phyloP scores from a whole-genome alignment of 1,140 invertebrate genomes.

The Magallana angulata region DNA sequence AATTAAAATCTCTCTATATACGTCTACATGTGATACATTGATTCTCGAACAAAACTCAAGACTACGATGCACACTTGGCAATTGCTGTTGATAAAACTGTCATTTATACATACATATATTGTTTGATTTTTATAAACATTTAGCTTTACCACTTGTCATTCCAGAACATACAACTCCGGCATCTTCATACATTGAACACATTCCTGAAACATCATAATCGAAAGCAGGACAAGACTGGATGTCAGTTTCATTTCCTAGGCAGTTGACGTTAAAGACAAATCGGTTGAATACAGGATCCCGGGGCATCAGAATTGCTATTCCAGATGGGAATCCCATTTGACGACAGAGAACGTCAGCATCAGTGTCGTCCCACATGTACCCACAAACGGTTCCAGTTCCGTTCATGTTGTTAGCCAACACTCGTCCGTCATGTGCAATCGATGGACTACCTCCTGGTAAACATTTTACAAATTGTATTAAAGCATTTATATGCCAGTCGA shows the following conservation, averaged over 20 bases:
- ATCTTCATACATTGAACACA: neutral
- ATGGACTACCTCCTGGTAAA: no score
- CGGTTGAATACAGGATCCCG: neutral
- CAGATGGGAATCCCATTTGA: conserved; percentile 29
- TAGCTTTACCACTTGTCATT: no score
- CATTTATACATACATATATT: no score
- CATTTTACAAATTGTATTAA: no score
- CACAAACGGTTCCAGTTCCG: conserved; percentile 7
- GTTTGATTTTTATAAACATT: no score
- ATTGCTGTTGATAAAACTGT: no score
- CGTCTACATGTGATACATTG: no score
- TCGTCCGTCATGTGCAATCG: neutral
- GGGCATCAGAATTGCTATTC: neutral
- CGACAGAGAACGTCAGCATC: conserved; percentile 31
- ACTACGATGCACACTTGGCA: no score
- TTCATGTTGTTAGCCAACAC: neutral
- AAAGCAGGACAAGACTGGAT: neutral
- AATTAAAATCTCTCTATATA: no score
- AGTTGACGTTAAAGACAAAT: neutral
- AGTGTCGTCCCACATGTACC: neutral
- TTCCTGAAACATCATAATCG: neutral
- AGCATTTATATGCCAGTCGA: no score
- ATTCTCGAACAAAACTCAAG: no score
- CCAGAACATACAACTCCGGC: neutral
- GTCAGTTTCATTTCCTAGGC: neutral